Evolutionary conservation across 2,113 vertebrate genomes (phyloP), one percentile per base, ranked within the genome.

Genomic region (Aythya baeri): DNA sequence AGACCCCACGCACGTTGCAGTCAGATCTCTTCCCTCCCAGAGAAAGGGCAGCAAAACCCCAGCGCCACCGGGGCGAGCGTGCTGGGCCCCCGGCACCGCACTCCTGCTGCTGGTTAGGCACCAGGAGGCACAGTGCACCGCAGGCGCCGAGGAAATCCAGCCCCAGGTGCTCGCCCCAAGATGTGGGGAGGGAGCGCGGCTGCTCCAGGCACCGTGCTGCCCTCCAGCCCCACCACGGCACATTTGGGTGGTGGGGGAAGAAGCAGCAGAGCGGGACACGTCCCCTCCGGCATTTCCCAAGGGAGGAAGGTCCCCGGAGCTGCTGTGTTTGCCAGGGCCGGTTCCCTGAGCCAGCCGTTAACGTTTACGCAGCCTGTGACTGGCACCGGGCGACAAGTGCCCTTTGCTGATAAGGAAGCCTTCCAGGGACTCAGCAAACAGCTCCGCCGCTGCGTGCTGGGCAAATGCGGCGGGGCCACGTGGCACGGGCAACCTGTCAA

Each of bases 1-100:
- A 4, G 7, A 12, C 4, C 27, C 50, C 6, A 10, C 13, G 11
- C 67, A 80, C 76, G 27, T 71, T 73, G 72, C 83, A 50, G 38
- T 66, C 78, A 87, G 80, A 55, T 67, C 74, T 83, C 88, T 77
- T 79, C 52, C 11, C 63, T 54, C 49, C 13, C 58, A 58, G 93
- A 97, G 83, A 86, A 94, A 96, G 70, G 77, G 78, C 89, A 96
- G 92, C 88, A 97, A 97, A 96, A 84, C 72, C 72, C 76, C 43
- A 13, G 70, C 76, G 84, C 72, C 75, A 44, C 76, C 83, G 3
- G 29, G 27, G 67, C 43, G 54, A 3, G 36, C 0, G 0, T 17
- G 10, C 4, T 0, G 54, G n/a, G 54, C 23, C n/a, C 67, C 63
- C 43, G 1, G 52, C 50, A 0, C 31, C 17, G 17, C 41, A 52